Conservation (phyloP, 2,888 invertebrate species). For the Bombylius major region DNA sequence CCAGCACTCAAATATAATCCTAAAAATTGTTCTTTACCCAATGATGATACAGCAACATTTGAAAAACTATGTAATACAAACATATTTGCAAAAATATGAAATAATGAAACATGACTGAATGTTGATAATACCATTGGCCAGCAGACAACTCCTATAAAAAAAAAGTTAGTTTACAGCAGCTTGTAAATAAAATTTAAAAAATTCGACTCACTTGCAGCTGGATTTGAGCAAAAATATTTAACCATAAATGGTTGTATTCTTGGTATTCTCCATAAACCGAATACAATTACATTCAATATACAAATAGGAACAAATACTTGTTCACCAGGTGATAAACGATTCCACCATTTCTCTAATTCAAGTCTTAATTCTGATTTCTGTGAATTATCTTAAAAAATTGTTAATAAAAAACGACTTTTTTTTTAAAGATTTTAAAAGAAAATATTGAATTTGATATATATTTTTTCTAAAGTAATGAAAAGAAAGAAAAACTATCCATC, state of each 20-base stretch:
- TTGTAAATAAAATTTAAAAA: not conserved
- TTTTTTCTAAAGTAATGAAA: no score
- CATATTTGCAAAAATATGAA: conserved; percentile 91
- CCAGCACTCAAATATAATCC: conserved; percentile 84
- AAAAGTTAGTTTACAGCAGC: conserved; percentile 8
- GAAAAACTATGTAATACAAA: conserved; percentile 81
- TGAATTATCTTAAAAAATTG: no score
- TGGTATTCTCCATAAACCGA: conserved; percentile 69
- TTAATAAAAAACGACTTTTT: conserved; percentile 8
- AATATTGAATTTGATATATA: not conserved
- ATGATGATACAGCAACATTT: conserved; percentile 46
- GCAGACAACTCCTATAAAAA: conserved; percentile 53
- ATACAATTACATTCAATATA: conserved; percentile 64
- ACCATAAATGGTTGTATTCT: conserved; percentile 58
- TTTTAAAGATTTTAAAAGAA: conserved; percentile 1
- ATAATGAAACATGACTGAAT: conserved; percentile 80
- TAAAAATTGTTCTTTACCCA: conserved; percentile 86
- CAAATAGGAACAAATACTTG: conserved; percentile 70
- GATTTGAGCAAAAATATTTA: conserved; percentile 74
- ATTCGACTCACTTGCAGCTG: conserved; percentile 52
- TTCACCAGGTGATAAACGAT: conserved; percentile 55
- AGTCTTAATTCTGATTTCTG: conserved; percentile 15
- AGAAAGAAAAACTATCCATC: no score
- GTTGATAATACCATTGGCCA: conserved; percentile 87
- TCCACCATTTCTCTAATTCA: conserved; percentile 47